Base-by-base conservation (phyloP, 2,888 invertebrate species). In the Rugalucina vietnamica region DNA sequence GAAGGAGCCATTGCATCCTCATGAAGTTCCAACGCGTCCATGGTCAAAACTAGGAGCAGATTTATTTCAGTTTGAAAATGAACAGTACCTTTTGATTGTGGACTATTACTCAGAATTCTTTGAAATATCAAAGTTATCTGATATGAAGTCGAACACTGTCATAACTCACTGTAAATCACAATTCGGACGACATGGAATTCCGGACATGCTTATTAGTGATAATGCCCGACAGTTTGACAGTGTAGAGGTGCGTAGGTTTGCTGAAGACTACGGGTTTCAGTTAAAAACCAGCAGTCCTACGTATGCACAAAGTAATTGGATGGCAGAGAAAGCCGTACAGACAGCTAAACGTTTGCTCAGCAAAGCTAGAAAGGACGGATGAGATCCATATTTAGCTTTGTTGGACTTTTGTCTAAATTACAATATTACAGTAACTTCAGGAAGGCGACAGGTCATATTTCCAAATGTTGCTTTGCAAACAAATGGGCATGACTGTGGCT, bases 1-100 rank as follows among this genome's bases (percentile, higher is more conserved):
- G 34, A 39, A 70, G 29, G 81, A 89, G 57, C 70, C 85, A 27
- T 54, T 89, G 14, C 39, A 76, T 1, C 27, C 69, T 12, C 84
- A 82, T 69, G 81, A 86, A 8, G 43, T 84, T 4, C 85, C 88
- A 34, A 54, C 82, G 12, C 75, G 82, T 21, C 90, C 91, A 34
- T 90, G 78, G 78, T 71, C 77, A 27, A 89, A 84, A 50, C 81
- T 91, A 18, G 87, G 82, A 1, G 81, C 81, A 34, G 90, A 91
- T 69, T 43, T 91, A 5, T 91, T 91, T 73, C 72, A 34, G 0
- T 60, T 80, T 12, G 65, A 85, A 27, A 76, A 65, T 8, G 39
- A 76, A 36, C 74, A 89, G 27, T 90, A 88, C 80, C 74, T 89
- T 1, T 36, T 90, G 14, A 84, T 82, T 24, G 86, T 88, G 8